Evolutionary conservation across 2,797 vertebrate genomes (phyloP).

Genomic region (Paedocypris micromegethes): DNA sequence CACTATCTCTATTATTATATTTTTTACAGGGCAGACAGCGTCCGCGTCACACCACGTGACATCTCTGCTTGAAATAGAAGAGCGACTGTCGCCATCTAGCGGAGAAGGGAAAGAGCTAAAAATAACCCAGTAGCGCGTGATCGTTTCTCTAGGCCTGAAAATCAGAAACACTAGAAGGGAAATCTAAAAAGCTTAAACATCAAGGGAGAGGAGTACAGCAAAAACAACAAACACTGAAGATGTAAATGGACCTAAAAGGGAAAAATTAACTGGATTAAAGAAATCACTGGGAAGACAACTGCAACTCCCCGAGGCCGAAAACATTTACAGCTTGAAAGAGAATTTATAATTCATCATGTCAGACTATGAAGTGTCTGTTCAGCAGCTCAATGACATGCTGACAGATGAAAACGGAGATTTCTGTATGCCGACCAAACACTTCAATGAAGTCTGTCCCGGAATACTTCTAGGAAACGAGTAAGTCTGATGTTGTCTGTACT

Average conservation of each 20-base stretch:
- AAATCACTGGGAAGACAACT: neutral
- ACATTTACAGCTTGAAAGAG: neutral
- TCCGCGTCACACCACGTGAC: neutral
- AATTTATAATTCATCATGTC: constrained; percentile 47
- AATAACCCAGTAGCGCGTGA: too few species aligned
- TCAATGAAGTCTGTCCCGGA: constrained; percentile 81
- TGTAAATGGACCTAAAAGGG: too few species aligned
- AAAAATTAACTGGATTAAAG: neutral
- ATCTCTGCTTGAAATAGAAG: neutral
- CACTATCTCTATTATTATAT: too few species aligned
- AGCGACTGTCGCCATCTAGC: constrained; percentile 14
- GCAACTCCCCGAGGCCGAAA: neutral
- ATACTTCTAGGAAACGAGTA: constrained; percentile 90
- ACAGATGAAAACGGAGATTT: constrained; percentile 81
- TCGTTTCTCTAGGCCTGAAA: constrained; percentile 2
- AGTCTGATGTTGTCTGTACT: constrained; percentile 48
- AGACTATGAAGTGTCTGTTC: constrained; percentile 76
- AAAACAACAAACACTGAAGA: neutral
- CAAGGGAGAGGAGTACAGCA: too few species aligned
- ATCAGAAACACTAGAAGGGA: neutral
- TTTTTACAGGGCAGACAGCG: neutral
- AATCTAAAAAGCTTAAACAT: neutral
- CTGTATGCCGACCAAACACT: constrained; percentile 80
- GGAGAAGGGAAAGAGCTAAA: neutral
- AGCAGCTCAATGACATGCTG: constrained; percentile 87